phyloP scores from a whole-genome alignment of 2,888 invertebrate genomes.

The Drosophila mercatorum region DNA sequence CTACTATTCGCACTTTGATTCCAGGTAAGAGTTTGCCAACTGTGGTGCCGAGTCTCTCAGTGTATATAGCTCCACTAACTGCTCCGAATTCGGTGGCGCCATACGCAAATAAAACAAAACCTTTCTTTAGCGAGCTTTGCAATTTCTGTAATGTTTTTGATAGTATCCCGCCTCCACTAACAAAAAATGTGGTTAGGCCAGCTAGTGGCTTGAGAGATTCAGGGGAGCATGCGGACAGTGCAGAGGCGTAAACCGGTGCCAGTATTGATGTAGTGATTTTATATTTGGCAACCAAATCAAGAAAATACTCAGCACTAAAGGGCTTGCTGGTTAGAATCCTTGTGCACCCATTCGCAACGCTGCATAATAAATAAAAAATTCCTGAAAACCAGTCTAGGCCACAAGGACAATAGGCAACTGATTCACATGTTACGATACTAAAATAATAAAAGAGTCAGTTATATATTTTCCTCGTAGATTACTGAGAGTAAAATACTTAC shows the following conservation, averaged over 20 bases:
- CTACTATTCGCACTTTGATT: conserved; percentile 57
- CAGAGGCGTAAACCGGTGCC: conserved; percentile 56
- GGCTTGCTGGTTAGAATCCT: conserved; percentile 59
- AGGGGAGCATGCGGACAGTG: conserved; percentile 33
- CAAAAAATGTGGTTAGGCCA: conserved; percentile 5
- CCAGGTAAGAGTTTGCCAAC: conserved; percentile 56
- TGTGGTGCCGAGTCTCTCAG: conserved; percentile 19
- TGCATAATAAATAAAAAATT: conserved; percentile 19
- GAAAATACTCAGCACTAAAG: conserved; percentile 51
- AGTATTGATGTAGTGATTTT: conserved; percentile 37
- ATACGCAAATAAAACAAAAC: conserved; percentile 29
- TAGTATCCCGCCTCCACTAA: conserved; percentile 37
- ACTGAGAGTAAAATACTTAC: neutral
- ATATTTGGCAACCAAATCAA: conserved; percentile 56
- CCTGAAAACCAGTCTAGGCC: conserved; percentile 67
- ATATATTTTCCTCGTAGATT: neutral
- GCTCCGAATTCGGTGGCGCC: conserved; percentile 53
- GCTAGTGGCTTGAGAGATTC: conserved; percentile 26
- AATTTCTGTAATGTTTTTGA: conserved; percentile 5
- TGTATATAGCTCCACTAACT: neutral
- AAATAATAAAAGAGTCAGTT: neutral
- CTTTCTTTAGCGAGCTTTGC: conserved; percentile 20
- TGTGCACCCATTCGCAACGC: conserved; percentile 40
- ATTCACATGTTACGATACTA: conserved; percentile 24
- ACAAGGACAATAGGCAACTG: conserved; percentile 38